A percentile compares a stretch with the other conserved stretches of the same genome.
Evolutionary conservation across 2,888 invertebrate species (phyloP).

Genomic region (Peribatodes rhomboidaria): DNA sequence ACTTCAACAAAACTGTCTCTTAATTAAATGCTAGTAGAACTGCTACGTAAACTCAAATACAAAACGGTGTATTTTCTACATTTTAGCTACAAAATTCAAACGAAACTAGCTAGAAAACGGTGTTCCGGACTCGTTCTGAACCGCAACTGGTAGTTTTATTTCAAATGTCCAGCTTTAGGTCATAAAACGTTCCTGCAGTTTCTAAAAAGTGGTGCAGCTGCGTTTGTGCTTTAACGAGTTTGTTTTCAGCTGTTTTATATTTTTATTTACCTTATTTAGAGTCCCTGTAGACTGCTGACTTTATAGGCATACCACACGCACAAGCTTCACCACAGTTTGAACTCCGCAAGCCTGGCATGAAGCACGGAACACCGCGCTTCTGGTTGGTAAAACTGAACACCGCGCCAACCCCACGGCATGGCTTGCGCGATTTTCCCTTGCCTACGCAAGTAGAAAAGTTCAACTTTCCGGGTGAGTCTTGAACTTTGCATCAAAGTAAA

Average conservation of each 20-base stretch:
- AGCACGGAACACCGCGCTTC: too few relatives aligned
- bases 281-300: neutral
- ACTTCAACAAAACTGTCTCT: neutral
- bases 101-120: conserved; percentile 5
- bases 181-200: conserved; percentile 13
- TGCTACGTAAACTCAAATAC: neutral
- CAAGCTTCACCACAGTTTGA: too few relatives aligned
- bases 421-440: too few relatives aligned
- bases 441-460: too few relatives aligned
- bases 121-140: neutral
- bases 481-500: too few relatives aligned
- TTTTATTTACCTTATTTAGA: neutral
- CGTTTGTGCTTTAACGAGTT: conserved; percentile 1
- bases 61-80: conserved; percentile 6
- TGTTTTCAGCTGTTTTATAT: neutral
- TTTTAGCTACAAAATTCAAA: conserved; percentile 7
- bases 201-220: neutral
- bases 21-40: too few relatives aligned
- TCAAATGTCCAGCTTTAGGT: conserved; percentile 2
- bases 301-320: too few relatives aligned
- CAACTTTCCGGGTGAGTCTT: too few relatives aligned
- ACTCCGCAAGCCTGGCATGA: too few relatives aligned
- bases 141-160: conserved; percentile 7
- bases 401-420: too few relatives aligned
- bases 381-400: too few relatives aligned